phyloP scores from a whole-genome alignment of 1,140 invertebrate species.

The Eueides isabella region DNA sequence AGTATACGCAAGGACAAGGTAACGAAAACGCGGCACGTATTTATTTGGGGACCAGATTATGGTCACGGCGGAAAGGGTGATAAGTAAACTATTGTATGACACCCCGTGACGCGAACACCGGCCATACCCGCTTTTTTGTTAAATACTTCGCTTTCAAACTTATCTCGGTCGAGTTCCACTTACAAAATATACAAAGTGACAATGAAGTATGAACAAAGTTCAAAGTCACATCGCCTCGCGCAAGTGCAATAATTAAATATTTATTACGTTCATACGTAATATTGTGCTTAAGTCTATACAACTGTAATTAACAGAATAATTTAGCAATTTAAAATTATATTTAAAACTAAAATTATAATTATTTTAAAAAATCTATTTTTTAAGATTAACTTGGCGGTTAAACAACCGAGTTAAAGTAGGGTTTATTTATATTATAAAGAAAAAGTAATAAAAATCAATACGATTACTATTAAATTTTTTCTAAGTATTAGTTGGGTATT shows the following conservation, averaged over 20 bases:
- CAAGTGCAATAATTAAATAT: background rate
- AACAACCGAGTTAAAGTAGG: too few species aligned
- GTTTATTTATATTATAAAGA: too few species aligned
- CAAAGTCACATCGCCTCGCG: slow-evolving; percentile 1
- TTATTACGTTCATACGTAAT: background rate
- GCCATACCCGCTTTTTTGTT: background rate
- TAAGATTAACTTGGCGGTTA: background rate
- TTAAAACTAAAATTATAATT: background rate
- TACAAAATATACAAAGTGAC: background rate
- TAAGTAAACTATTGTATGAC: slow-evolving; percentile 26
- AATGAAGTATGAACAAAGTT: slow-evolving; percentile 16
- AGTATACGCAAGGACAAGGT: background rate
- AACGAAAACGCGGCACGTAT: background rate
- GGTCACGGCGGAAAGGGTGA: background rate
- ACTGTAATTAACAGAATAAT: background rate
- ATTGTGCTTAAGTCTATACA: background rate
- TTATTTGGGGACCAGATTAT: slow-evolving; percentile 18
- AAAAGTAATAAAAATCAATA: too few species aligned
- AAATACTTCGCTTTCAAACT: background rate
- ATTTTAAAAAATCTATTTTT: background rate
- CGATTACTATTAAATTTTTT: too few species aligned
- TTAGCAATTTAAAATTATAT: background rate
- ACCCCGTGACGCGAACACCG: slow-evolving; percentile 10
- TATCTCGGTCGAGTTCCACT: background rate
- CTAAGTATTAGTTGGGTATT: too few species aligned